These are phyloP conservation scores for Alectura lathami DNA, from an alignment of 2,113 vertebrate species.

Conservation along the genomic window DNA sequence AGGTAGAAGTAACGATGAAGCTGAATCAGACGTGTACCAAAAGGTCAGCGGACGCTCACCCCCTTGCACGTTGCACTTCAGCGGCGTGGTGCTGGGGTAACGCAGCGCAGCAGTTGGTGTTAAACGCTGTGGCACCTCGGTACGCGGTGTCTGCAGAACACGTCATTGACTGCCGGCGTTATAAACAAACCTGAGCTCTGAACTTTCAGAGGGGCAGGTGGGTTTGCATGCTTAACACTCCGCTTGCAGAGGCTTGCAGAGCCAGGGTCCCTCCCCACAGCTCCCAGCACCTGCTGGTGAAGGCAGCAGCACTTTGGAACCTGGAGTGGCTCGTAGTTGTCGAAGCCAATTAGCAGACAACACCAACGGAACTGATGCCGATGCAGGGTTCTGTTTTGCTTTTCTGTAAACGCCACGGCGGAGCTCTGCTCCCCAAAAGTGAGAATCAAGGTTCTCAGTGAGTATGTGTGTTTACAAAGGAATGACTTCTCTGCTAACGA, in stretches of 20 bases:
- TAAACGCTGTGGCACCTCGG: neutral
- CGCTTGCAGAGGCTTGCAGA: neutral
- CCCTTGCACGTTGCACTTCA: neutral
- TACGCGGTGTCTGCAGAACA: neutral
- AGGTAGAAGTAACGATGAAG: neutral
- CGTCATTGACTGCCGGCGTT: rapidly evolving
- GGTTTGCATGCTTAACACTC: neutral
- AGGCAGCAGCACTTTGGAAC: neutral
- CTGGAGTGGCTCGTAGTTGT: neutral
- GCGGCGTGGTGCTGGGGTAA: neutral
- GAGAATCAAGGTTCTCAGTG: neutral
- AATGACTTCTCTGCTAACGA: neutral
- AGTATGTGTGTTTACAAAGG: neutral
- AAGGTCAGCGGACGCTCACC: neutral
- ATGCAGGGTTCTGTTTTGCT: neutral
- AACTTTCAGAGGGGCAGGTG: neutral
- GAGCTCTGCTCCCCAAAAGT: neutral
- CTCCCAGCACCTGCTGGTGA: neutral
- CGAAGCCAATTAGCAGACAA: neutral
- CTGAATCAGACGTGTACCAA: neutral
- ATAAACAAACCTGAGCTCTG: neutral
- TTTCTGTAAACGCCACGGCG: neutral
- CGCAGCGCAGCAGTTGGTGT: neutral
- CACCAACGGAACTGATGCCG: neutral
- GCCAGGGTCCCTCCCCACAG: neutral